Evolutionary conservation across 2,797 vertebrate species (phyloP), one percentile per base, ranked within the genome.

Genomic region (Vespertilio murinus): DNA sequence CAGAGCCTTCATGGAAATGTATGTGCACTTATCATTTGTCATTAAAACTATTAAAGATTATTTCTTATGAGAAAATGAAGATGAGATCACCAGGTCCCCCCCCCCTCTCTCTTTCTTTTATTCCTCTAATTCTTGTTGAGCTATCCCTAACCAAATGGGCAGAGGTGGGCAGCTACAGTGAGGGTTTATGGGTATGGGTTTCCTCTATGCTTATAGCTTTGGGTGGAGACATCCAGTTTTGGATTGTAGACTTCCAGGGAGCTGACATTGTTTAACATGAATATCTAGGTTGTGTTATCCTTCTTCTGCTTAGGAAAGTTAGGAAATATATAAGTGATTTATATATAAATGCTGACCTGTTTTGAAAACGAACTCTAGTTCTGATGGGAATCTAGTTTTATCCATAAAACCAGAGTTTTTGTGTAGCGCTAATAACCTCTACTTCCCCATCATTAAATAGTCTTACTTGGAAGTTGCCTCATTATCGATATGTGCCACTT

Each of bases 401-500:
- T 16, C 33, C 0, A 0, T 42, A 45, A 42, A 77, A n/a, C 47
- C 35, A 38, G 28, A 17, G 22, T 23, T 70, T 30, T 28, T 6
- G n/a, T 7, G 40, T 16, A 16, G 8, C 3, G 0, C 81, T 20
- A 33, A 56, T 67, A 12, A n/a, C 10, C 0, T 7, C 17, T 22
- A 4, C 47, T 18, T 20, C 69, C 64, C 20, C 6, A 8, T 38
- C n/a, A 16, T 28, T 5, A 40, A 30, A 8, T 25, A 70, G 30
- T 23, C 10, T 1, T 8, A 49, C 42, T 59, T 35, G 14, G 30
- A 33, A 49, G 33, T 8, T 10, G 16, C 54, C 82, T 56, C 12
- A 20, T 13, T 70, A 47, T 23, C 3, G 30, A 47, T 71, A 14
- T 47, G 28, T n/a, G 18, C 86, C 85, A 90, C 91, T 94, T 90